Base-by-base conservation (phyloP, 2,888 invertebrate species). In the Ormyrus nitidulus region DNA sequence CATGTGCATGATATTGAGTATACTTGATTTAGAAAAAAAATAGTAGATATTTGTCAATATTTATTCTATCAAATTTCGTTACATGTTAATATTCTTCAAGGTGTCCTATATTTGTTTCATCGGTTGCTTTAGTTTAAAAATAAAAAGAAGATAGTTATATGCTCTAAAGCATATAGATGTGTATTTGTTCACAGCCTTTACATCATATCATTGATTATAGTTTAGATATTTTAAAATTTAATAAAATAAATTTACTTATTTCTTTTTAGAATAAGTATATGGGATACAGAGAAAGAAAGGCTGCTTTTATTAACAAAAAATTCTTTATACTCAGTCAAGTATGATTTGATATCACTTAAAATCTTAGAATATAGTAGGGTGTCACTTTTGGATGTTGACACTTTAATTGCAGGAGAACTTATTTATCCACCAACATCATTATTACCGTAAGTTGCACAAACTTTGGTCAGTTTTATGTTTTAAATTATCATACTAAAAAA, bases 251-350 rank as follows among this genome's bases (percentile, higher is more conserved):
- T 34, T 34, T 34, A 34, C 34, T 34, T 62, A 46, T 61, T 79
- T 61, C 34, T 56, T 90, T 92, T 19, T 89, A 97, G 97, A 89
- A 96, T 97, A 86, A 96, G 95, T 85, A 92, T 96, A 82, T 97
- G 97, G 97, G 96, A 97, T 87, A 94, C 95, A 86, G 96, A 97
- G 88, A 94, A 95, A 86, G 97, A 97, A 90, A 92, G 96, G 70
- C 92, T 97, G 58, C 92, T 96, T 2, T 89, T 96, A 11, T 91
- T 97, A 46, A 95, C 95, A 3, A 93, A 95, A n/a, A 93, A 94
- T 85, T 92, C 94, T 58, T 91, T 97, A 49, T 92, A 96, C 86
- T 93, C 94, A 7, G 93, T 96, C 79, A 96, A 96, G 88, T 97
- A 96, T 90, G 96, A 97, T 91, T 96, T 97, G 89, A 96, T 97